phyloP scores from a whole-genome alignment of 2,113 vertebrate genomes.

The Chlorocebus sabaeus region DNA sequence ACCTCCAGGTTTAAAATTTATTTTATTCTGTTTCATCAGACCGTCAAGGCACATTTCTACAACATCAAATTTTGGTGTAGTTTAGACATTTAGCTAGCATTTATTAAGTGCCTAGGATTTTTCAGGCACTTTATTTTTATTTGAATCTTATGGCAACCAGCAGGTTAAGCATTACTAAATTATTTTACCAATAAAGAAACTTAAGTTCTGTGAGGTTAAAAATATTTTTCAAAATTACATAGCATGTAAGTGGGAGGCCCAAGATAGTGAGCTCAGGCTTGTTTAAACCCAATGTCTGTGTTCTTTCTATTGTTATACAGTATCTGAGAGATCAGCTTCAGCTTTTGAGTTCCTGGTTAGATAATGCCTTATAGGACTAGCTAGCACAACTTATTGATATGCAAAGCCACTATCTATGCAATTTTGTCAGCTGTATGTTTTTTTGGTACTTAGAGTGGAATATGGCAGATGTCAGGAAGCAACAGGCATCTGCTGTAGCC shows the following conservation, averaged over 20 bases:
- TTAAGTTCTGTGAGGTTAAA: background rate
- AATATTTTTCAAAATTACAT: background rate
- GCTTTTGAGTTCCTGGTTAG: conserved; percentile 7
- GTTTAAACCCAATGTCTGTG: background rate
- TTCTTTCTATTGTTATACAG: background rate
- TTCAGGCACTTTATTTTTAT: background rate
- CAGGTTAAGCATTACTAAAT: background rate
- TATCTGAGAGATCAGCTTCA: conserved; percentile 13
- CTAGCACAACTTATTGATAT: conserved; percentile 12
- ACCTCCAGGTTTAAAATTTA: background rate
- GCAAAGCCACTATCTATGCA: background rate
- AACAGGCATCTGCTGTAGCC: conserved; percentile 63
- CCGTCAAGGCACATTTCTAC: background rate
- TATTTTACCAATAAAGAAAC: background rate
- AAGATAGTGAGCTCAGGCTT: background rate
- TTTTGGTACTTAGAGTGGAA: conserved; percentile 35
- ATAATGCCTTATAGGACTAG: conserved; percentile 8
- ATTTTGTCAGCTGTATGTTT: conserved; percentile 35
- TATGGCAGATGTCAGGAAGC: conserved; percentile 75
- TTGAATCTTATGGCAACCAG: background rate
- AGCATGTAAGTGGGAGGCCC: background rate
- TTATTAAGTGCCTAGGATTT: conserved; percentile 31
- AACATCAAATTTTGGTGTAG: background rate
- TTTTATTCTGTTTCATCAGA: conserved; percentile 3
- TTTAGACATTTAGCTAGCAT: background rate